These are phyloP conservation scores for Latrodectus geometricus DNA, from an alignment of 1,140 invertebrate genomes.

Conservation along the genomic window DNA sequence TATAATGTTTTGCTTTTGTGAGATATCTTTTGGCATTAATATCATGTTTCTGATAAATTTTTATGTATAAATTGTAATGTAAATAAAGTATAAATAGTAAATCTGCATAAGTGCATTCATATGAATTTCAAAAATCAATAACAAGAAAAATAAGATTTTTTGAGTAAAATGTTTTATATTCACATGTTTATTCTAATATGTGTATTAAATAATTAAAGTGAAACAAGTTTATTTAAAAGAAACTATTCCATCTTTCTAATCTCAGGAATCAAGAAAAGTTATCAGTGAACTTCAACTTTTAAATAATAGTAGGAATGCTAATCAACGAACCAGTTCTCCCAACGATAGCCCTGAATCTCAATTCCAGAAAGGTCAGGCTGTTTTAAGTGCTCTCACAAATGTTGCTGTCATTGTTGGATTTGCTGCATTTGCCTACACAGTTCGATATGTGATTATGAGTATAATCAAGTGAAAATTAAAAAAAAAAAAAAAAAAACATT, in stretches of 20 bases:
- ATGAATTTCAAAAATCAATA: too few species aligned
- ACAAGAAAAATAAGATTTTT: background rate
- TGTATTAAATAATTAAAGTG: background rate
- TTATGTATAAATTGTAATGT: background rate
- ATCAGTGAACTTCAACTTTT: slow-evolving; percentile 14
- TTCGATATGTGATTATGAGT: slow-evolving; percentile 82
- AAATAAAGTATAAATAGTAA: too few species aligned
- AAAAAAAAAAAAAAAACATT: too few species aligned
- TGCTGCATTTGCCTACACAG: slow-evolving; percentile 86
- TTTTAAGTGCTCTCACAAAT: slow-evolving; percentile 82
- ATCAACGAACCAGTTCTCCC: slow-evolving; percentile 18
- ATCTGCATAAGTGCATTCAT: too few species aligned
- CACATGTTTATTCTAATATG: too few species aligned
- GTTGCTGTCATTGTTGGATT: slow-evolving; percentile 84
- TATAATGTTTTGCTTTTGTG: too few species aligned
- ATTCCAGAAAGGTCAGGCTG: slow-evolving; percentile 74
- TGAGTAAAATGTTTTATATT: background rate
- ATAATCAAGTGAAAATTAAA: slow-evolving; percentile 63
- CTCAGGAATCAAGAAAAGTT: slow-evolving; percentile 22
- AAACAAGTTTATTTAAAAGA: background rate
- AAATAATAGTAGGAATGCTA: slow-evolving; percentile 19
- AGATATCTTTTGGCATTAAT: too few species aligned
- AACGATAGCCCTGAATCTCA: slow-evolving; percentile 64
- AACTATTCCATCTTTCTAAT: background rate
- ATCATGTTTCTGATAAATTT: background rate